Evolutionary conservation across 2,888 invertebrate genomes (phyloP).

Genomic region (Ischnus inquisitorius): DNA sequence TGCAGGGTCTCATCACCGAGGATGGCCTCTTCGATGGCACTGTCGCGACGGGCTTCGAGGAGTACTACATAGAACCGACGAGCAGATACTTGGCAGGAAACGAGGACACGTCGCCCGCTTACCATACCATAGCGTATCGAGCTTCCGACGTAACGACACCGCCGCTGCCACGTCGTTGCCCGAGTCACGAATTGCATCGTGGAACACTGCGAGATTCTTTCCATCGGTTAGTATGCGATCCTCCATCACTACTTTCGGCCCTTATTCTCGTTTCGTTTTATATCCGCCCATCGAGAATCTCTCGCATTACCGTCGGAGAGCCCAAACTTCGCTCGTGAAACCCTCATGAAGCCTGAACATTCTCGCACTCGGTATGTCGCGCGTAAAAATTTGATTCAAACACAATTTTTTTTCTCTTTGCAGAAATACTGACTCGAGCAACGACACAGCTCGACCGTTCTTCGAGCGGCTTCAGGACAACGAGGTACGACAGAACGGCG

Average conservation of each 20-base stretch:
- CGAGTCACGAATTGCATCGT: slow-evolving; percentile 88
- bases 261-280: slow-evolving; percentile 4
- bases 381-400: slow-evolving; percentile 25
- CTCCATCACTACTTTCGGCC: slow-evolving; percentile 2
- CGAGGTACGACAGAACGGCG: slow-evolving; percentile 78
- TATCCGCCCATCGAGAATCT: slow-evolving; percentile 14
- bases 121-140: slow-evolving; percentile 95
- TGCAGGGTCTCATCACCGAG: slow-evolving; percentile 94
- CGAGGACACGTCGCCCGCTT: slow-evolving; percentile 86
- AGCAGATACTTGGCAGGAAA: slow-evolving; percentile 88
- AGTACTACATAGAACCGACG: slow-evolving; percentile 94
- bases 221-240: slow-evolving; percentile 73
- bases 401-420: slow-evolving; percentile 42
- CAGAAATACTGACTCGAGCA: slow-evolving; percentile 48
- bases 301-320: not conserved
- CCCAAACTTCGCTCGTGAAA: too few species aligned
- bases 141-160: slow-evolving; percentile 90
- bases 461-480: slow-evolving; percentile 83
- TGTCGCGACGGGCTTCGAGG: slow-evolving; percentile 91
- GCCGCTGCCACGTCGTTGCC: slow-evolving; percentile 85
- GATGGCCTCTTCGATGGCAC: slow-evolving; percentile 97
- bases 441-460: slow-evolving; percentile 78
- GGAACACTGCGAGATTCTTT: slow-evolving; percentile 73
- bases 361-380: not conserved
- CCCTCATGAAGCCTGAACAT: too few species aligned